Conservation (phyloP, 2,113 vertebrate species). For the Dasyurus viverrinus region DNA sequence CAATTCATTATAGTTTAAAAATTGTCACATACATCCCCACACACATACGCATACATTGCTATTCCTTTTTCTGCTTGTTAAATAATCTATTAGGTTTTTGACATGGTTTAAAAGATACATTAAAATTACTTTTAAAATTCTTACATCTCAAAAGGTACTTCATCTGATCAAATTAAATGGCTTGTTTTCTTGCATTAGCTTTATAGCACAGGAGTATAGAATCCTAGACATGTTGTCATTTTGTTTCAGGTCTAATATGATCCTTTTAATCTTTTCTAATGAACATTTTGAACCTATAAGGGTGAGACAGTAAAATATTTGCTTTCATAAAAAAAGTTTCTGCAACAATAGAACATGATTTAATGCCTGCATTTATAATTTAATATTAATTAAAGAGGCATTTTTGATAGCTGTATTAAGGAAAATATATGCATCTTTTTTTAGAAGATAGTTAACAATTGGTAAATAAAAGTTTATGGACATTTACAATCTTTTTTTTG, state of each 20-base stretch:
- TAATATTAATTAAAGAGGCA: neutral
- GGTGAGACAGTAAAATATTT: neutral
- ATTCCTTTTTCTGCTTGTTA: neutral
- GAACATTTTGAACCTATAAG: neutral
- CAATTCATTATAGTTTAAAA: neutral
- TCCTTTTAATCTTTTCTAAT: neutral
- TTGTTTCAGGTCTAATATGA: neutral
- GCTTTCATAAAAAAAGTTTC: conserved; percentile 26
- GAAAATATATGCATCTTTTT: neutral
- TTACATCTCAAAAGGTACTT: neutral
- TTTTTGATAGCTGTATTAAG: neutral
- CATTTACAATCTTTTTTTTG: neutral
- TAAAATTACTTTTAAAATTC: no score
- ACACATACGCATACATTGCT: neutral
- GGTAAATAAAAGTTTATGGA: neutral
- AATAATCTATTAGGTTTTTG: neutral
- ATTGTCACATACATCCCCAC: no score
- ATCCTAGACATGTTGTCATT: neutral
- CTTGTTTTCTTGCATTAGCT: no score
- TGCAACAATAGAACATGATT: neutral
- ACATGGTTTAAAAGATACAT: neutral
- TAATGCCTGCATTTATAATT: neutral
- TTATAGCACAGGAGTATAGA: neutral
- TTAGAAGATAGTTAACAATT: neutral
- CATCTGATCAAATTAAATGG: neutral